A percentile compares a stretch with the other conserved stretches of the same genome.
These are phyloP conservation scores for Conus canariensis DNA, from an alignment of 2,888 invertebrate species.

Conservation along the genomic window DNA sequence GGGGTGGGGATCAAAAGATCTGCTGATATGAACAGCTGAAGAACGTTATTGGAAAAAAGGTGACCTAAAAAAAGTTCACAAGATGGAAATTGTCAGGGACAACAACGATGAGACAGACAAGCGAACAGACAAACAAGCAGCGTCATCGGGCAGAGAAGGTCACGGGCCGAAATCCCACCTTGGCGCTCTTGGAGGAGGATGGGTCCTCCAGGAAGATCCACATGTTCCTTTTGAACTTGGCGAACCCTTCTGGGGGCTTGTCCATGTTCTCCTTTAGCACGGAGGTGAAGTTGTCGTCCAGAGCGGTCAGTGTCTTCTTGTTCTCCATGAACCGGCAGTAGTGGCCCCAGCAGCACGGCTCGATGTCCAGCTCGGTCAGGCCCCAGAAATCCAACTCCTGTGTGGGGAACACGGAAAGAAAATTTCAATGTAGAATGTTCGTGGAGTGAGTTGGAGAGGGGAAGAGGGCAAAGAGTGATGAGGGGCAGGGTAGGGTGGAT, in stretches of 20 bases:
- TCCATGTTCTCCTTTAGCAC: slow-evolving; percentile 62
- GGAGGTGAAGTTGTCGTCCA: slow-evolving; percentile 75
- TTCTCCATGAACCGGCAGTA: slow-evolving; percentile 76
- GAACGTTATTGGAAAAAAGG: too few species aligned
- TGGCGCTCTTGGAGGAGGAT: slow-evolving; percentile 68
- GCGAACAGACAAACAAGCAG: neutral
- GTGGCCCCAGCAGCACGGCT: slow-evolving; percentile 77
- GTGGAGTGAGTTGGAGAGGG: neutral
- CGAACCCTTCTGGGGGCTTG: slow-evolving; percentile 59
- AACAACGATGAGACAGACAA: too few species aligned
- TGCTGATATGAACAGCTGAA: too few species aligned
- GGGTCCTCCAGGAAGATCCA: slow-evolving; percentile 77
- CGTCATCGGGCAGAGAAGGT: too few species aligned
- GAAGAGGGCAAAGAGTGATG: neutral
- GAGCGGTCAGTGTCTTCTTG: slow-evolving; percentile 73
- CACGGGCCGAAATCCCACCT: slow-evolving; percentile 57
- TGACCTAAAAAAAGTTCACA: too few species aligned
- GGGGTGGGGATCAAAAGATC: too few species aligned
- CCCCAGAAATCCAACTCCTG: slow-evolving; percentile 78
- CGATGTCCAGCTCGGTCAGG: slow-evolving; percentile 75
- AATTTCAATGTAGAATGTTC: neutral
- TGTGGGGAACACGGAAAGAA: neutral
- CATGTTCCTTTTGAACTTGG: slow-evolving; percentile 63
- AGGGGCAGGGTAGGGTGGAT: neutral
- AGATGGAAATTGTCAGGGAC: too few species aligned